Base-by-base conservation (phyloP, 1,140 invertebrate species). In the Nymphalis io region DNA sequence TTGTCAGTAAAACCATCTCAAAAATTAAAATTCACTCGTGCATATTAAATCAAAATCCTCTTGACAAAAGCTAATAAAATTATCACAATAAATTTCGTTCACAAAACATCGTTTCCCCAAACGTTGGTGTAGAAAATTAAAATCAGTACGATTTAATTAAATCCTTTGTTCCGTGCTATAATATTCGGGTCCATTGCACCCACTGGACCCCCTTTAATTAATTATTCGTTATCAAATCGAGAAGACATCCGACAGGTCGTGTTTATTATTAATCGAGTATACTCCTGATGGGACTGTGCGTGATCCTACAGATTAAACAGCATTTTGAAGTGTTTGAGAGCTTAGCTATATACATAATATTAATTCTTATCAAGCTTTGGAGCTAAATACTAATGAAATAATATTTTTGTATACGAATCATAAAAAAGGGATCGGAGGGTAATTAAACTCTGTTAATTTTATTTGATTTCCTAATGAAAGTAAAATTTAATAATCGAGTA, bases 201-300 rank as follows among this genome's bases (percentile, higher is more conserved):
- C 39, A 68, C 69, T 66, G 75, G 70, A 67, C 73, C 71, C 51
- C 74, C 72, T 72, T 82, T 77, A 78, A 81, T 82, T 84, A 83
- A 82, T 82, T 76, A 75, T 70, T 76, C 72, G 70, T 80, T 74
- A 80, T 84, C 77, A 77, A 82, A 82, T 83, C 77, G 78, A 79
- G 76, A 74, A 71, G 66, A 48, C 60, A 51, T 15, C 51, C 67
- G 53, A 63, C 67, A 69, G 67, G 51, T 69, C 40, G 42, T 53
- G 60, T 62, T 69, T 67, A 66, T 46, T 66, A 59, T 44, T 66
- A 46, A 58, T 53, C 42, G 18, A n/a, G 44, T 18, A 18, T 12
- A 63, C 13, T 58, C 20, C 5, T 23, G 40, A 46, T n/a, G 58
- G 58, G 58, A 21, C 18, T 21, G 18, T 12, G 18, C n/a, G 10